Evolutionary conservation across 2,113 vertebrate genomes (phyloP).

Genomic region (Poeciliopsis prolifica): DNA sequence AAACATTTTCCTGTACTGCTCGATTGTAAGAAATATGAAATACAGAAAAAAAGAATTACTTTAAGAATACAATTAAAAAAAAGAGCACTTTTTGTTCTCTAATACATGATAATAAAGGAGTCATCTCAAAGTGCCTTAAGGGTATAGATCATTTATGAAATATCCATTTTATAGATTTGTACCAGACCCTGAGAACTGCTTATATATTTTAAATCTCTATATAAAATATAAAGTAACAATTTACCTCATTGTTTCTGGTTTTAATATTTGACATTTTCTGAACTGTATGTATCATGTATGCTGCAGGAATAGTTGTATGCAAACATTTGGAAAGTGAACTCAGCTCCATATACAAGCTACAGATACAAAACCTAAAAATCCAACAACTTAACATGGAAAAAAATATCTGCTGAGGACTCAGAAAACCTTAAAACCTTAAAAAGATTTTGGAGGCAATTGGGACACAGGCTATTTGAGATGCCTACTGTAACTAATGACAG

Average conservation of each 20-base stretch:
- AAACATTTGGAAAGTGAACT: not conserved
- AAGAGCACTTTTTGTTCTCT: not conserved
- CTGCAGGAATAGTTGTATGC: too few relatives aligned
- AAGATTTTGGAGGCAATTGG: not conserved
- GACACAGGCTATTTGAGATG: constrained; percentile 25
- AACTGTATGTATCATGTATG: not conserved
- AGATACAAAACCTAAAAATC: not conserved
- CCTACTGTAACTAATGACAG: constrained; percentile 31
- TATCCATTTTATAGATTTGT: not conserved
- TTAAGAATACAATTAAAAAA: too few relatives aligned
- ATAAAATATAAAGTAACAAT: not conserved
- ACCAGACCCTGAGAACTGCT: not conserved
- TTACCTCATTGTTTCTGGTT: not conserved
- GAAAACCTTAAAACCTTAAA: not conserved
- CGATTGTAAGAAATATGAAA: too few relatives aligned
- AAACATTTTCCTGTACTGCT: too few relatives aligned
- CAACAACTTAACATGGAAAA: not conserved
- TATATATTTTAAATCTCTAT: constrained; percentile 2
- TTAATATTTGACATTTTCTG: constrained; percentile 23
- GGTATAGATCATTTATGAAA: too few relatives aligned
- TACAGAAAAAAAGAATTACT: too few relatives aligned
- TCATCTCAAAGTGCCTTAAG: not conserved
- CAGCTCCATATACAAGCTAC: constrained; percentile 5
- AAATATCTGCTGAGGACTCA: not conserved
- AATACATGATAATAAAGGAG: not conserved